phyloP scores from a whole-genome alignment of 2,888 invertebrate genomes.

The Muschampia plurimacula region DNA sequence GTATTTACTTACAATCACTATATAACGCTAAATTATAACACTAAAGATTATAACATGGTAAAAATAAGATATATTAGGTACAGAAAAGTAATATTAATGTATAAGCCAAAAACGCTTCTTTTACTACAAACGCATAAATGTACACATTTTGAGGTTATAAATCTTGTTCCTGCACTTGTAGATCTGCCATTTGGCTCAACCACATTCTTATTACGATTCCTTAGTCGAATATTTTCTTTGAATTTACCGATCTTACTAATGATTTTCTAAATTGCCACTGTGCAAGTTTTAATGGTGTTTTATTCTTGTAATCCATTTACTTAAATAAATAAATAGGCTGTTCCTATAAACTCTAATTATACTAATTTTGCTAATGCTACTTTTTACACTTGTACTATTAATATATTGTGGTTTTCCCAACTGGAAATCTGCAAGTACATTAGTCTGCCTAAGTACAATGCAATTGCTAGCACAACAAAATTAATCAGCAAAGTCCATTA shows the following conservation, averaged over 20 bases:
- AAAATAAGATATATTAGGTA: not conserved
- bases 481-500: slow-evolving; percentile 21
- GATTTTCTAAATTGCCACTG: not conserved
- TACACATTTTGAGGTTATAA: not conserved
- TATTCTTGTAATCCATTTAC: not conserved
- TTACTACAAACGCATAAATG: not conserved
- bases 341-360: not conserved
- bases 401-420: not conserved
- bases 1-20: not conserved
- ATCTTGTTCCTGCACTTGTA: not conserved
- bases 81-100: not conserved
- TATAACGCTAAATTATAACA: too few species aligned
- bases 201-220: too few species aligned
- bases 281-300: not conserved
- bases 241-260: not conserved
- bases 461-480: not conserved
- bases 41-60: too few species aligned
- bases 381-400: not conserved
- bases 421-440: not conserved
- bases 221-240: too few species aligned
- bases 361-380: not conserved
- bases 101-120: not conserved
- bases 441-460: not conserved
- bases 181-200: not conserved
- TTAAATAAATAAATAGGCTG: not conserved